Base-by-base conservation (phyloP, 2,797 vertebrate genomes). In the Acanthurus tractus region DNA sequence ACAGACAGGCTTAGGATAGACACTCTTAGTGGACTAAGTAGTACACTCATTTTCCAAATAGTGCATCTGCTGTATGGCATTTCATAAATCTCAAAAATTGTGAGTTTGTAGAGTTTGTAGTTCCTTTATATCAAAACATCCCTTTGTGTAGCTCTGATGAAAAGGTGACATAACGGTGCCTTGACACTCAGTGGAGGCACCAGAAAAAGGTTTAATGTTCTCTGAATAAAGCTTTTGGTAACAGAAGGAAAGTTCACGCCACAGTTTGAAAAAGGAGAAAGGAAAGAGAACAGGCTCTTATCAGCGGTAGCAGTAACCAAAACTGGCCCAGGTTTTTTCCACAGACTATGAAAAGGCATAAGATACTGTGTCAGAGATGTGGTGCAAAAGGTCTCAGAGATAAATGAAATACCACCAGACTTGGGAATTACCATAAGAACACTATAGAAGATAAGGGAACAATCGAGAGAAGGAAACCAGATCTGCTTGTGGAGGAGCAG, bases 181-280 rank as follows among this genome's bases (percentile, higher is more conserved):
- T 11, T 57, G 18, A 69, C 10, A 38, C 50, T 66, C 50, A 50
- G 56, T 49, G 18, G 50, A 49, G 52, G 57, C 5, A 20, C 22
- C 20, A 8, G 2, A 52, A 59, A 53, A 38, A 25, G 10, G 25
- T 48, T 42, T 12, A 62, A 52, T 74, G 52, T 59, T 38, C 44
- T 45, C 61, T 34, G 18, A 45, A 48, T 52, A 46, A 65, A 73
- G 25, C 54, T 52, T 79, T 63, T 63, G 49, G 45, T 55, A 53
- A n/a, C 29, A 53, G 25, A 34, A 15, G 44, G 10, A 38, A 63
- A 49, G 53, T 61, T 66, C 6, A 25, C 36, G 48, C 59, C 40
- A 68, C 57, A 23, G 54, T 56, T 38, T 73, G 34, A 58, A 53
- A 62, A 74, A 18, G 18, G 45, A 36, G 23, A 7, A 3, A 17